These are phyloP conservation scores for Heliocidaris tuberculata DNA, from an alignment of 35 echinoderm and acorn worm species.

Conservation along the genomic window DNA sequence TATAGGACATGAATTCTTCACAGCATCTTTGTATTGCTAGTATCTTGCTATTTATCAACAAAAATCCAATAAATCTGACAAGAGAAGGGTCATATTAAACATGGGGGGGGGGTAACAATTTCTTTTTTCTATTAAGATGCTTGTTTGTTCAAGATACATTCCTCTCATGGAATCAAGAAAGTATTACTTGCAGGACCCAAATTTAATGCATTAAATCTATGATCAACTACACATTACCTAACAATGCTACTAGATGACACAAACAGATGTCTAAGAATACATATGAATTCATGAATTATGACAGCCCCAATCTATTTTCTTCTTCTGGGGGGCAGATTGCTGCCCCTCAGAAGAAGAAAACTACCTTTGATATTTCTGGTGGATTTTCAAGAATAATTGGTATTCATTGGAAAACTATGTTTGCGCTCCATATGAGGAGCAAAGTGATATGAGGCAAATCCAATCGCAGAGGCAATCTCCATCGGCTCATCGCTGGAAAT, in stretches of 20 bases:
- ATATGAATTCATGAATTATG: background rate
- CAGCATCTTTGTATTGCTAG: too few relatives aligned
- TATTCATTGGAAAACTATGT: background rate
- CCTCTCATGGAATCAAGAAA: background rate
- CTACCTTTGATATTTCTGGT: slow-evolving; percentile 17
- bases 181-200: background rate
- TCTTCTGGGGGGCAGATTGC: background rate
- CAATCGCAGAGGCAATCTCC: background rate
- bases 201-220: background rate
- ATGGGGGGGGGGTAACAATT: too few relatives aligned
- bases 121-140: too few relatives aligned
- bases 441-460: background rate
- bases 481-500: background rate
- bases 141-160: background rate
- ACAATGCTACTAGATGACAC: background rate
- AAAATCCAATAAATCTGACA: too few relatives aligned
- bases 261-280: background rate
- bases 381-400: slow-evolving; percentile 12
- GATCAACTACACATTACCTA: background rate
- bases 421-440: background rate
- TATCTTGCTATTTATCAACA: too few relatives aligned
- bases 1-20: too few relatives aligned
- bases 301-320: background rate
- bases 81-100: too few relatives aligned
- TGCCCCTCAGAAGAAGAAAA: background rate